A percentile compares a stretch with the other conserved stretches of the same genome.
Evolutionary conservation across 2,888 invertebrate species (phyloP).

Genomic region (Phengaris alcon): DNA sequence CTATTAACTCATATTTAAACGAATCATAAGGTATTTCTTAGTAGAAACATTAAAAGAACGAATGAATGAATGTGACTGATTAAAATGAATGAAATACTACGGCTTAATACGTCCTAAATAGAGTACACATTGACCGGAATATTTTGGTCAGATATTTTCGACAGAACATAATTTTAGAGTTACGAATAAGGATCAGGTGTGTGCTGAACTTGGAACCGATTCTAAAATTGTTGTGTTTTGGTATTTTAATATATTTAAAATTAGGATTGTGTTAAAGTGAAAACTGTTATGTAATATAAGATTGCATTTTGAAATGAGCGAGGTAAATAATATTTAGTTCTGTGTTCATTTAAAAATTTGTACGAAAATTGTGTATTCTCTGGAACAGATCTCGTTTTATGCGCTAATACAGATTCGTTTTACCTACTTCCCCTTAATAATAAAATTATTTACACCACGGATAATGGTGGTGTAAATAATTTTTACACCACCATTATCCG

Average conservation of each 20-base stretch:
- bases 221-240: constrained; percentile 38
- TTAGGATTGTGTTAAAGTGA: constrained; percentile 4
- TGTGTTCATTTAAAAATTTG: no score
- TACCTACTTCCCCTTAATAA: no score
- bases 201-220: constrained; percentile 12
- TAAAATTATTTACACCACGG: no score
- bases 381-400: no score
- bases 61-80: not conserved
- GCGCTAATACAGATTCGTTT: no score
- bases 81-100: not conserved
- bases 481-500: no score
- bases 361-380: no score
- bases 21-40: not conserved
- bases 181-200: constrained; percentile 51
- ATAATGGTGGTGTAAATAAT: no score
- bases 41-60: not conserved
- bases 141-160: constrained; percentile 43
- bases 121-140: not conserved
- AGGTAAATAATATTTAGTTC: not conserved
- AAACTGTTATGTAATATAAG: not conserved
- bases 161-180: constrained; percentile 43
- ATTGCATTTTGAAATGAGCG: not conserved
- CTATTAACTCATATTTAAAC: no score
- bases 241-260: not conserved
- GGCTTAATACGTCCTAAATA: constrained; percentile 17